phyloP scores from a whole-genome alignment of 2,113 vertebrate genomes.

The Corynorhinus townsendii region DNA sequence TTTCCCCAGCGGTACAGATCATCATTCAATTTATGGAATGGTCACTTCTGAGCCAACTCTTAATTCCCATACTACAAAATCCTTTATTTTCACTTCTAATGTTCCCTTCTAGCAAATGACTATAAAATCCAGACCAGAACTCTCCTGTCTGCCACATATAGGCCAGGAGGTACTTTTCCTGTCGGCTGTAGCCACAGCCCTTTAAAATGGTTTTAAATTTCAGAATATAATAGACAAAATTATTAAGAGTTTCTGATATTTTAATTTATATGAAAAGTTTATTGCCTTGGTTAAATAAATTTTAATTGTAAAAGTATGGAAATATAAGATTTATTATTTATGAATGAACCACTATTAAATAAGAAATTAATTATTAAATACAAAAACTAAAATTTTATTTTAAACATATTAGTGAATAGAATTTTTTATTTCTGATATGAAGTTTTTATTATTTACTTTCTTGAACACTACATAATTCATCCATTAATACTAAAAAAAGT shows the following conservation, averaged over 20 bases:
- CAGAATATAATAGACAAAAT: neutral
- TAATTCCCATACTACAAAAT: neutral
- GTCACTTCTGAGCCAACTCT: neutral
- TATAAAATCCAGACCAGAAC: neutral
- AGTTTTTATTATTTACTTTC: neutral
- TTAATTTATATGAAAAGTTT: neutral
- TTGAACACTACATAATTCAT: neutral
- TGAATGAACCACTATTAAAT: neutral
- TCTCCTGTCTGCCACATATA: neutral
- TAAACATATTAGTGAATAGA: neutral
- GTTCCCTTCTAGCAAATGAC: neutral
- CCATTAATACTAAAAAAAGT: neutral
- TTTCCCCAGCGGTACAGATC: too few species aligned
- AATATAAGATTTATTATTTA: neutral
- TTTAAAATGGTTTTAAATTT: neutral
- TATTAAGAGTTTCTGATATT: neutral
- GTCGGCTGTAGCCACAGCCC: neutral
- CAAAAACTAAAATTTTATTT: neutral
- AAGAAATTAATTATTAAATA: constrained; percentile 21
- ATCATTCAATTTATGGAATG: too few species aligned
- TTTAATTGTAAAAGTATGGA: constrained; percentile 1
- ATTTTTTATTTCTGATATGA: neutral
- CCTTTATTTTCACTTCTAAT: neutral
- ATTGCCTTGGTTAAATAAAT: constrained; percentile 15
- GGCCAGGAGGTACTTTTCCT: neutral